Base-by-base conservation (phyloP, 2,888 invertebrate species). In the Scaeva pyrastri region DNA sequence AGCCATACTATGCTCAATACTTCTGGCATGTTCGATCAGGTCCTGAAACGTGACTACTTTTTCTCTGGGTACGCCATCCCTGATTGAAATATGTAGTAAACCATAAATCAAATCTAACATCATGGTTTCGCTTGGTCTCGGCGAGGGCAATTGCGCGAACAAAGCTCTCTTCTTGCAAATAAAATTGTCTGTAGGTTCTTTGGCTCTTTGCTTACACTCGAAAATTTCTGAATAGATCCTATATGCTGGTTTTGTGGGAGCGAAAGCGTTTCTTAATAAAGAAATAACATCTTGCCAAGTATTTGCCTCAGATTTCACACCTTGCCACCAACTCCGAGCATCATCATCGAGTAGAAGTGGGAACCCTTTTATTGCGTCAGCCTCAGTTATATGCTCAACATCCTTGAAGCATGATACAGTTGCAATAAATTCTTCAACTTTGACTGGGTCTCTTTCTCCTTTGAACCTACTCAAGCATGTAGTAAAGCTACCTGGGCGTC, bases 171-270 rank as follows among this genome's bases (percentile, higher is more conserved):
- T n/a, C n/a, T n/a, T n/a, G n/a, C n/a, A n/a, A n/a, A n/a, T 85
- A 50, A n/a, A 88, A 3, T 21, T 31, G 41, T 88, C 88, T 11
- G 77, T 88, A 14, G 75, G 64, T 21, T 87, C 82, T 11, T 86
- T 85, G n/a, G 41, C 77, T 52, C 80, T 83, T 26, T 88, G 88
- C 45, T 80, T 88, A 87, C 71, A 19, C 78, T 64, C 81, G 21
- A 72, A 79, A n/a, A 72, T 81, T 11, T 41, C 39, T 41, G 12
- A 12, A 2, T 12, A 41, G 1, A 41, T 41, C 4, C 39, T 10
- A 41, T 41, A 41, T 1, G 39, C 39, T 41, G 39, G 39, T 41
- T 41, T 41, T 2, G 39, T 41, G 5, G 39, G 39, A 41, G 39
- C 39, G 39, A 41, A 41, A 10, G 39, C 39, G 39, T 41, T 41